Evolutionary conservation across 53 echinoderm and acorn worm species (phyloP).

Genomic region (Stichopus horrens): DNA sequence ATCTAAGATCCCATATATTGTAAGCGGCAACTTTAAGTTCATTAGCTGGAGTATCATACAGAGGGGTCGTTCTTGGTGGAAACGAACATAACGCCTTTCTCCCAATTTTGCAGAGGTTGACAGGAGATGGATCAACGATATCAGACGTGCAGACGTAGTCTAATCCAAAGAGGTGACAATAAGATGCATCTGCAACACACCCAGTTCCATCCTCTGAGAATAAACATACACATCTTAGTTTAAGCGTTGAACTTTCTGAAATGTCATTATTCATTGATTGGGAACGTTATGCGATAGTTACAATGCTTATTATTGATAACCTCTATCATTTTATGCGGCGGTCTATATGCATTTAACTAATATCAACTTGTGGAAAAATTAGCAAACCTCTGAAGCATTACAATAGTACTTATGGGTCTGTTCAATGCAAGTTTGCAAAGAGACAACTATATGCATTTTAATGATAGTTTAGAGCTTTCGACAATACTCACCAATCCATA

Average conservation of each 20-base stretch:
- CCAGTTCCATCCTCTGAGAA: conserved; percentile 57
- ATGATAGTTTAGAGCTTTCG: background rate
- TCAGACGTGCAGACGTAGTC: conserved; percentile 69
- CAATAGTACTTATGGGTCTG: no score
- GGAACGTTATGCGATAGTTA: no score
- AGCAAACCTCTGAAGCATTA: background rate
- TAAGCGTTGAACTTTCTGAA: background rate
- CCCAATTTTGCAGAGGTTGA: conserved; percentile 53
- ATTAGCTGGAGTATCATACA: conserved; percentile 57
- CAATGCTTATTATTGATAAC: no score
- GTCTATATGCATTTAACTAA: background rate
- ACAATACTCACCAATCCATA: conserved; percentile 30
- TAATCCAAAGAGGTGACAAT: conserved; percentile 70
- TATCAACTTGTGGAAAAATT: background rate
- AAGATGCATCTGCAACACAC: conserved; percentile 60
- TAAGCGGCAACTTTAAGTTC: conserved; percentile 70
- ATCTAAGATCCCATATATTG: conserved; percentile 81
- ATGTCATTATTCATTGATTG: no score
- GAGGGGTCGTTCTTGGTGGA: conserved; percentile 54
- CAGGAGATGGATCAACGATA: conserved; percentile 58
- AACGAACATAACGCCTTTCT: conserved; percentile 69
- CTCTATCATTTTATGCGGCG: background rate
- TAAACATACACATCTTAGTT: background rate
- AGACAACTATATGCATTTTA: background rate
- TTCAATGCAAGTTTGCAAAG: no score